Evolutionary conservation across 1,140 invertebrate species (phyloP).

Genomic region (Drosophila littoralis): DNA sequence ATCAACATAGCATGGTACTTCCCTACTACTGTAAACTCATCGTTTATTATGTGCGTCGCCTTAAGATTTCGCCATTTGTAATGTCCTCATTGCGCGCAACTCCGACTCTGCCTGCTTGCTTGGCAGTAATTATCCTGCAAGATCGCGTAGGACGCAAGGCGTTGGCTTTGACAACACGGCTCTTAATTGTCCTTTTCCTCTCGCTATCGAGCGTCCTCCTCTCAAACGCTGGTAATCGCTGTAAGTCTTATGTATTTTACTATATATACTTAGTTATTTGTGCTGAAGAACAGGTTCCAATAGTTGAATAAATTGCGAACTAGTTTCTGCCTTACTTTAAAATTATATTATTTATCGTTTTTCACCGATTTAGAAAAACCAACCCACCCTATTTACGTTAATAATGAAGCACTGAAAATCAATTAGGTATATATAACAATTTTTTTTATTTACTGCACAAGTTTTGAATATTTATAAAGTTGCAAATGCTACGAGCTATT

Average conservation of each 20-base stretch:
- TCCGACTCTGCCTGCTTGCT: slow-evolving; percentile 86
- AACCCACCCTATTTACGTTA: too few species aligned
- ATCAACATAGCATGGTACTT: slow-evolving; percentile 86
- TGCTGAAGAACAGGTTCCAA: too few species aligned
- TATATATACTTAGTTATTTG: too few species aligned
- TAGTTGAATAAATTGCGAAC: too few species aligned
- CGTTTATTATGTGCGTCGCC: slow-evolving; percentile 86
- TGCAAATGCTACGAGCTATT: too few species aligned
- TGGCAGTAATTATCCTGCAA: slow-evolving; percentile 86
- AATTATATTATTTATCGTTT: too few species aligned
- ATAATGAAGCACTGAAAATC: too few species aligned
- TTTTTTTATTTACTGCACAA: too few species aligned
- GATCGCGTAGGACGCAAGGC: slow-evolving; percentile 87
- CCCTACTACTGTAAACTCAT: slow-evolving; percentile 87
- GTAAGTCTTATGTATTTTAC: slow-evolving; percentile 33
- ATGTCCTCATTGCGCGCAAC: slow-evolving; percentile 86
- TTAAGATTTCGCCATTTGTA: slow-evolving; percentile 86
- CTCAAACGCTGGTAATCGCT: slow-evolving; percentile 44
- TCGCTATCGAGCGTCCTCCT: slow-evolving; percentile 70
- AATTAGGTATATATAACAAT: too few species aligned
- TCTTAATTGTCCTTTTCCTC: slow-evolving; percentile 86
- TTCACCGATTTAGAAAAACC: too few species aligned
- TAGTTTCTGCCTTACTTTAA: too few species aligned
- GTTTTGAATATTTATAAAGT: too few species aligned
- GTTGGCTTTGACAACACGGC: slow-evolving; percentile 85